Percentiles rank a stretch among this genome's conserved stretches.
Evolutionary conservation across 2,888 invertebrate species (phyloP).

Genomic region (Apoderus coryli): DNA sequence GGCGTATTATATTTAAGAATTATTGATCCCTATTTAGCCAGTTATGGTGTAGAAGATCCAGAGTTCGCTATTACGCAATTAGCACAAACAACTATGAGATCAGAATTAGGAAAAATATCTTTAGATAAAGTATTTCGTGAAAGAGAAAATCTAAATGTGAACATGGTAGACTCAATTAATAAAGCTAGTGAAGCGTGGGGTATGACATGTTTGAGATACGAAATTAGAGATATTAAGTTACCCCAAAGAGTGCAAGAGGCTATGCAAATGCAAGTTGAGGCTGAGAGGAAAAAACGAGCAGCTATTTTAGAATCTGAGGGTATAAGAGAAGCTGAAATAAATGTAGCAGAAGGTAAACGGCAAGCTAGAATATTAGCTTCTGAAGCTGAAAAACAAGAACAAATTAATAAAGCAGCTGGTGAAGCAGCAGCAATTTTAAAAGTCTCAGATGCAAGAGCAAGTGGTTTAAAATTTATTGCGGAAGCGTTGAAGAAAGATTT

Average conservation of each 20-base stretch:
- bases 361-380: constrained; percentile 78
- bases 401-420: constrained; percentile 86
- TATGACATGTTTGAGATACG: constrained; percentile 87
- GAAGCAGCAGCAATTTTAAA: constrained; percentile 84
- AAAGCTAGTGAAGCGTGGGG: constrained; percentile 99
- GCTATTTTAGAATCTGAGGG: constrained; percentile 97
- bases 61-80: constrained; percentile 98
- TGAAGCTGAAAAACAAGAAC: constrained; percentile 90
- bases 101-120: constrained; percentile 94
- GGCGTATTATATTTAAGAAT: constrained; percentile 93
- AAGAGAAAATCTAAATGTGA: constrained; percentile 85
- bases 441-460: constrained; percentile 82
- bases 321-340: constrained; percentile 79
- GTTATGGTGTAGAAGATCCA: constrained; percentile 98
- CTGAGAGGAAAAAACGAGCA: constrained; percentile 91
- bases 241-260: constrained; percentile 92
- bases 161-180: constrained; percentile 92
- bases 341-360: constrained; percentile 94
- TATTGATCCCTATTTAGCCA: constrained; percentile 82
- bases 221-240: constrained; percentile 81
- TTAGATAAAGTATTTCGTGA: constrained; percentile 95
- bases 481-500: constrained; percentile 40
- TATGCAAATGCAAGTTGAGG: constrained; percentile 99
- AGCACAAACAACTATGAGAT: constrained; percentile 99
- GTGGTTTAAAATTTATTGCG: constrained; percentile 59